Percentiles rank a stretch among this genome's conserved stretches.
Conservation (phyloP, 2,888 invertebrate species). For the Eristalis arbustorum region DNA sequence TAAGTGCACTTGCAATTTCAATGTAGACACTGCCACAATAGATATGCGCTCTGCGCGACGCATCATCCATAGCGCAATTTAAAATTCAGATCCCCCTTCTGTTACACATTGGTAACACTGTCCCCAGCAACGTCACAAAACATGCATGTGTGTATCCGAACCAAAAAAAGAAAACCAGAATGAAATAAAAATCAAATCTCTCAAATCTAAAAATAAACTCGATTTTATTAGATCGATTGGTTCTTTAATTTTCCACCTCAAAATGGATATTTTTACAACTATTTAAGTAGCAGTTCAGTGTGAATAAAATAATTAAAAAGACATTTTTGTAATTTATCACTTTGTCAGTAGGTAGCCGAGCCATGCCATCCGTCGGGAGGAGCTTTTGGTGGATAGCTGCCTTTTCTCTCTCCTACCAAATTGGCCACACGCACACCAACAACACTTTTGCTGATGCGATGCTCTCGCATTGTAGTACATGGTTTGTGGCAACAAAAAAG, state of each 20-base stretch:
- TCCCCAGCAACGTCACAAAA: neutral
- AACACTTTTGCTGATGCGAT: neutral
- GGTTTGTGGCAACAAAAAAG: neutral
- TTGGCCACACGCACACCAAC: conserved; percentile 2
- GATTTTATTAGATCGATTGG: conserved; percentile 20
- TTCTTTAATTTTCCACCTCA: conserved; percentile 7
- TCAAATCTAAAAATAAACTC: conserved; percentile 18
- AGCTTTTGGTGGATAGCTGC: conserved; percentile 7
- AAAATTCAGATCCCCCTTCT: neutral
- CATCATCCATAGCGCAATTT: neutral
- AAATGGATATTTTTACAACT: conserved; percentile 25
- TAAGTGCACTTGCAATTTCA: no score
- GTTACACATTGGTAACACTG: neutral
- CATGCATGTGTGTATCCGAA: neutral
- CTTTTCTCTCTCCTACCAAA: neutral
- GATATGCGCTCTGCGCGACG: no score
- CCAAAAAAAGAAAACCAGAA: neutral
- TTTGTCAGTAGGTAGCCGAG: neutral
- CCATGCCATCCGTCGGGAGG: neutral
- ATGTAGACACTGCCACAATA: no score
- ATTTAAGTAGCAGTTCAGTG: conserved; percentile 18
- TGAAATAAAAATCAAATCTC: conserved; percentile 1
- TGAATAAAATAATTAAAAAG: conserved; percentile 47
- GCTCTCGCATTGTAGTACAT: neutral
- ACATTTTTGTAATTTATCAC: conserved; percentile 25